Percentiles rank a stretch among this genome's conserved stretches.
Evolutionary conservation across 2,888 invertebrate species (phyloP).

Genomic region (Amphipyra berbera): DNA sequence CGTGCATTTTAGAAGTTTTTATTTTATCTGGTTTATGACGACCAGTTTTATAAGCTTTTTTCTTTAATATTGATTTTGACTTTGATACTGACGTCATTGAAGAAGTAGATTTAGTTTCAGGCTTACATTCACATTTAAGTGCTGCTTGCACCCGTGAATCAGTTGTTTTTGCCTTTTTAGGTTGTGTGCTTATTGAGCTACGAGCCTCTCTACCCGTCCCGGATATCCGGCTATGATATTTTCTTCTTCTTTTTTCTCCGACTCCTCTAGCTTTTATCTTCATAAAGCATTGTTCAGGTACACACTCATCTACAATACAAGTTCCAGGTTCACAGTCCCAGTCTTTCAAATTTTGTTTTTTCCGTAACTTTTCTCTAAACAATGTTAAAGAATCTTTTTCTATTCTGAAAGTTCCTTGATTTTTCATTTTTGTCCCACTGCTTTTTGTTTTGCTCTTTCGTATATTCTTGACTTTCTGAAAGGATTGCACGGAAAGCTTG

Average conservation of each 20-base stretch:
- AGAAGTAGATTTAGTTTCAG: constrained; percentile 3
- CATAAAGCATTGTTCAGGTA: constrained; percentile 42
- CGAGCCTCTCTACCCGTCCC: constrained; percentile 15
- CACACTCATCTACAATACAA: constrained; percentile 35
- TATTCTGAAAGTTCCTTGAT: constrained; percentile 55
- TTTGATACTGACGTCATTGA: constrained; percentile 5
- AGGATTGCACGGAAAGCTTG: constrained; percentile 36
- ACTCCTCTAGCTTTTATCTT: constrained; percentile 33
- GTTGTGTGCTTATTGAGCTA: constrained; percentile 7
- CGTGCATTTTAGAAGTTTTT: background rate
- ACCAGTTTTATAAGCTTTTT: too few species aligned
- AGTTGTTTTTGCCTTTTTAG: constrained; percentile 14
- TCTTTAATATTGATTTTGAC: background rate
- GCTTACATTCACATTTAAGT: constrained; percentile 4
- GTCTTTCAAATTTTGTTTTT: constrained; percentile 51
- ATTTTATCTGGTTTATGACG: too few species aligned
- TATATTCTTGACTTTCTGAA: constrained; percentile 48
- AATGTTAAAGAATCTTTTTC: constrained; percentile 70
- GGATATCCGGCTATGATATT: constrained; percentile 10
- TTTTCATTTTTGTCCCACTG: constrained; percentile 45
- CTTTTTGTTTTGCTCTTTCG: constrained; percentile 47
- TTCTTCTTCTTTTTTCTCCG: constrained; percentile 7
- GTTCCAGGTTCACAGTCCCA: constrained; percentile 46
- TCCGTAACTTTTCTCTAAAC: constrained; percentile 64
- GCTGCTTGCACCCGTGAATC: constrained; percentile 22